phyloP scores from a whole-genome alignment of 23 tunicate species.

The Ciona savignyi region DNA sequence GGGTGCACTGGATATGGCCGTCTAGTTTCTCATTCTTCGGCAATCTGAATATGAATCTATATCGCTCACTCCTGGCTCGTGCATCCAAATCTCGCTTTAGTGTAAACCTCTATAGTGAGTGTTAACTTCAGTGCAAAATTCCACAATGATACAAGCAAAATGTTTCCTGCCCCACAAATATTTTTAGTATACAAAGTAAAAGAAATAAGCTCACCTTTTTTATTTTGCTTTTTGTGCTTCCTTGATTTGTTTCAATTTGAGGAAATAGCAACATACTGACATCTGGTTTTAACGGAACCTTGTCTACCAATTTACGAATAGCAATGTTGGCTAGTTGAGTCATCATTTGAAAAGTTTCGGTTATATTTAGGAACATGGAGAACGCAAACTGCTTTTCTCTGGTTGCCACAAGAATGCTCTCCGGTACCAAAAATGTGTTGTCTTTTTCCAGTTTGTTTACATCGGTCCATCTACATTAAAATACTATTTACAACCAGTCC shows the following conservation, averaged over 20 bases:
- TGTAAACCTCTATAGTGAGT: slow-evolving; percentile 28
- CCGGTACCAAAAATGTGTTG: slow-evolving; percentile 83
- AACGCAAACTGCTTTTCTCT: slow-evolving; percentile 69
- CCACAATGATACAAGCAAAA: too few relatives aligned
- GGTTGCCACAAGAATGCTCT: slow-evolving; percentile 55
- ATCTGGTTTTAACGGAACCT: slow-evolving; percentile 67
- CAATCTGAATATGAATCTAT: slow-evolving; percentile 69
- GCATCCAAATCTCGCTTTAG: slow-evolving; percentile 82
- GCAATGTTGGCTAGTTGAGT: slow-evolving; percentile 97
- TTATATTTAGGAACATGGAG: slow-evolving; percentile 79
- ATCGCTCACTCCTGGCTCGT: slow-evolving; percentile 87
- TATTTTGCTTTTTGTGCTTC: background rate
- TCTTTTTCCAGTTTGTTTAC: slow-evolving; percentile 84
- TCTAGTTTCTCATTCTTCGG: slow-evolving; percentile 90
- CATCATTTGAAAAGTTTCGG: slow-evolving; percentile 82
- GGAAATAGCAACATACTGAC: slow-evolving; percentile 6
- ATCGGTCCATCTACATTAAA: slow-evolving; percentile 99
- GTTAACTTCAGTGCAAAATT: too few relatives aligned
- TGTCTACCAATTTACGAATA: slow-evolving; percentile 82
- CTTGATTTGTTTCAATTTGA: background rate
- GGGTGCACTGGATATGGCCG: slow-evolving; percentile 88
- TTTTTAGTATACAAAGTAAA: background rate
- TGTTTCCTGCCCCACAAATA: background rate
- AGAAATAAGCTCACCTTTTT: background rate
- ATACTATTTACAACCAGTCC: too few relatives aligned